A percentile compares a stretch with the other conserved stretches of the same genome.
Conservation (phyloP, 1,140 invertebrate genomes). For the Halotydeus destructor region DNA sequence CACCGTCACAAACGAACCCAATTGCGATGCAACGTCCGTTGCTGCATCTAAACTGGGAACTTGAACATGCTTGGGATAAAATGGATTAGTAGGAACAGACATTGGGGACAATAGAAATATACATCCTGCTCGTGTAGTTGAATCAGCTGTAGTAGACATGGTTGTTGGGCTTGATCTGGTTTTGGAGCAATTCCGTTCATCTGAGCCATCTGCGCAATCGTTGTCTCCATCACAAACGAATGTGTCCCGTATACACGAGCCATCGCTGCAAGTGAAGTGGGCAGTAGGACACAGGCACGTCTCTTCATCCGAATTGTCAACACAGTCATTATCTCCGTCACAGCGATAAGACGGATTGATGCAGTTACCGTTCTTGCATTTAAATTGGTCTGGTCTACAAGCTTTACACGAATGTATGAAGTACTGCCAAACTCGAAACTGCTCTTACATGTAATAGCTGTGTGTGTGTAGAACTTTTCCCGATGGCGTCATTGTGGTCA, state of each 20-base stretch:
- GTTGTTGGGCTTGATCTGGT: no score
- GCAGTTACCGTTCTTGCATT: slow-evolving; percentile 77
- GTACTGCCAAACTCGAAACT: no score
- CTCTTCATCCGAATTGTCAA: slow-evolving; percentile 71
- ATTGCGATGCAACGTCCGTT: slow-evolving; percentile 72
- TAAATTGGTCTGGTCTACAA: slow-evolving; percentile 75
- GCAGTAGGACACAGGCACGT: slow-evolving; percentile 78
- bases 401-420: no score
- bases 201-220: slow-evolving; percentile 25
- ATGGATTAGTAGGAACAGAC: no score
- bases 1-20: slow-evolving; percentile 70
- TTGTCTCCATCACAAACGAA: slow-evolving; percentile 28
- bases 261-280: slow-evolving; percentile 30
- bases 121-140: no score
- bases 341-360: slow-evolving; percentile 67
- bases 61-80: slow-evolving; percentile 59
- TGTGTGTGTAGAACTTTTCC: no score
- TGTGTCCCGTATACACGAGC: slow-evolving; percentile 22
- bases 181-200: no score
- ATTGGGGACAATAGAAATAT: no score
- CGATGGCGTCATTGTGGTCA: no score
- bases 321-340: slow-evolving; percentile 79
- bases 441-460: no score
- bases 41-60: slow-evolving; percentile 74
- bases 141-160: no score